Percentiles rank a stretch among this genome's conserved stretches.
phyloP scores from a whole-genome alignment of 2,113 vertebrate species.

The Mustela lutreola region DNA sequence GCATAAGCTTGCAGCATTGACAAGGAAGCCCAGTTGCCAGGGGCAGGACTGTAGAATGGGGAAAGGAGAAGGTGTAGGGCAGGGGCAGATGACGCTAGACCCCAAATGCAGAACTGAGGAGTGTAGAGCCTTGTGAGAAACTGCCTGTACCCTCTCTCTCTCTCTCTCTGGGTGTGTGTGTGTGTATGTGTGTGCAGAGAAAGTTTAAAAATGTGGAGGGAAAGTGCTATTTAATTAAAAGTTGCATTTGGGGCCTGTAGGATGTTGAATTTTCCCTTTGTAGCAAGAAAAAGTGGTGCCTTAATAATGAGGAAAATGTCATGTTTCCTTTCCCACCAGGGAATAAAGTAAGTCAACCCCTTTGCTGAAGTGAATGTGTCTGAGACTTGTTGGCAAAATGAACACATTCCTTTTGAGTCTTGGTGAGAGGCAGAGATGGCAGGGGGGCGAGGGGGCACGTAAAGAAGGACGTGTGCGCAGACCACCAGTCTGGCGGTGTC shows the following conservation, averaged over 20 bases:
- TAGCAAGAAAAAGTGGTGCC: slow-evolving; percentile 13
- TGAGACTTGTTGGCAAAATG: slow-evolving; percentile 35
- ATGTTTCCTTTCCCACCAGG: not conserved
- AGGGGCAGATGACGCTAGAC: not conserved
- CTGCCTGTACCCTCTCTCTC: not conserved
- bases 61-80: not conserved
- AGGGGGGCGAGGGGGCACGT: fast-evolving
- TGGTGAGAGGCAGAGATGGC: not conserved
- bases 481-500: not conserved
- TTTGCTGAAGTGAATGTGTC: slow-evolving; percentile 44
- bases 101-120: not conserved
- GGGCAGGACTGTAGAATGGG: not conserved
- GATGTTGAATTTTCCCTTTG: slow-evolving; percentile 4
- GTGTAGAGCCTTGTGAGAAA: not conserved
- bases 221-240: not conserved
- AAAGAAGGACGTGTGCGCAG: not conserved
- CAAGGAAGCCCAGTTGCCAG: not conserved
- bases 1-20: not conserved
- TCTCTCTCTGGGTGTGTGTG: not conserved
- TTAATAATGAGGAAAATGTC: slow-evolving; percentile 55
- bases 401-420: slow-evolving; percentile 33
- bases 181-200: not conserved
- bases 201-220: not conserved
- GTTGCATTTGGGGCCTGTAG: not conserved
- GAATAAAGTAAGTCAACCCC: slow-evolving; percentile 12